These are phyloP conservation scores for Sebastes nivosus DNA, from an alignment of 2,797 vertebrate species.

Conservation along the genomic window DNA sequence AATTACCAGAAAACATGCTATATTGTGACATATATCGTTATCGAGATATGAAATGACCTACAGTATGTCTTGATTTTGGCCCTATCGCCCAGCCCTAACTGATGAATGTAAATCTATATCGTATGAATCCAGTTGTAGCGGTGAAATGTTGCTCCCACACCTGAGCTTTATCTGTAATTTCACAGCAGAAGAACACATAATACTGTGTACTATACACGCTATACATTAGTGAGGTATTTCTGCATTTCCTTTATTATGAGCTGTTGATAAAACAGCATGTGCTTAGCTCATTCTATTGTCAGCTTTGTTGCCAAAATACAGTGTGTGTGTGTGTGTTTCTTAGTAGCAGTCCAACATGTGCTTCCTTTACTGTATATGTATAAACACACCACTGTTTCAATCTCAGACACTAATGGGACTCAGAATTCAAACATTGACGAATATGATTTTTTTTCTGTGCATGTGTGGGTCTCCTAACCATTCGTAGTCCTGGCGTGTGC, in stretches of 20 bases:
- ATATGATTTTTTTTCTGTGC: neutral
- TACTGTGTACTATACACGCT: too few relatives aligned
- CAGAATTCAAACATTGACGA: neutral
- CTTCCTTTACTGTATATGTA: neutral
- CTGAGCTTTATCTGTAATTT: neutral
- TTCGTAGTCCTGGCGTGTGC: constrained; percentile 95
- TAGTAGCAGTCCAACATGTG: neutral
- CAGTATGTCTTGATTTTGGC: too few relatives aligned
- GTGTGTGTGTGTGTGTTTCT: neutral
- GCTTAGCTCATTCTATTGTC: neutral
- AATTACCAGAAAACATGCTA: neutral
- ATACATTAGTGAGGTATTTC: too few relatives aligned
- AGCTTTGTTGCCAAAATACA: neutral
- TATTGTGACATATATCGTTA: too few relatives aligned
- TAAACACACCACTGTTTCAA: neutral
- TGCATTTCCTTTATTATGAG: neutral
- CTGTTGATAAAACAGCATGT: neutral
- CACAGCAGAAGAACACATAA: neutral
- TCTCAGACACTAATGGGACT: neutral
- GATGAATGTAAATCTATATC: too few relatives aligned
- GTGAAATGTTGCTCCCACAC: neutral
- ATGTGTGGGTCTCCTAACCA: constrained; percentile 81
- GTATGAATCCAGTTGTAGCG: too few relatives aligned
- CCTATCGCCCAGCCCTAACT: too few relatives aligned
- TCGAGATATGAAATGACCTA: too few relatives aligned